A percentile compares a stretch with the other conserved stretches of the same genome.
These are phyloP conservation scores for silkworm (Bombyx mori) DNA, from an alignment of 1,140 invertebrate genomes.

Conservation along the genomic window ASM3026992v2 NC_085128.1:6531501-6532000, in stretches of 20 bases:
- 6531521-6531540: no score
- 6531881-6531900: conserved; percentile 1
- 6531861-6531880: background rate
- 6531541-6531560: no score
- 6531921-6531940: conserved; percentile 13
- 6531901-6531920: conserved; percentile 15
- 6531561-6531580: conserved; percentile 38
- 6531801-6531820: background rate
- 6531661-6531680: conserved; percentile 22
- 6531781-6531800: conserved; percentile 10
- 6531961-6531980: conserved; percentile 32
- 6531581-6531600: conserved; percentile 43
- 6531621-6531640: conserved; percentile 40
- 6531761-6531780: conserved; percentile 26
- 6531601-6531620: conserved; percentile 22
- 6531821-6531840: background rate
- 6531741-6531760: conserved; percentile 41
- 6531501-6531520: no score
- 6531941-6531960: conserved; percentile 48
- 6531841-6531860: conserved; percentile 3
- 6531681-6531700: conserved; percentile 46
- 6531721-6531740: conserved; percentile 21
- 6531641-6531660: conserved; percentile 25
- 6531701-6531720: conserved; percentile 28
- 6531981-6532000: conserved; percentile 27